Base-by-base conservation (phyloP, 64 coral and sea anemone species). In the Dendronephthya gigantea region DNA sequence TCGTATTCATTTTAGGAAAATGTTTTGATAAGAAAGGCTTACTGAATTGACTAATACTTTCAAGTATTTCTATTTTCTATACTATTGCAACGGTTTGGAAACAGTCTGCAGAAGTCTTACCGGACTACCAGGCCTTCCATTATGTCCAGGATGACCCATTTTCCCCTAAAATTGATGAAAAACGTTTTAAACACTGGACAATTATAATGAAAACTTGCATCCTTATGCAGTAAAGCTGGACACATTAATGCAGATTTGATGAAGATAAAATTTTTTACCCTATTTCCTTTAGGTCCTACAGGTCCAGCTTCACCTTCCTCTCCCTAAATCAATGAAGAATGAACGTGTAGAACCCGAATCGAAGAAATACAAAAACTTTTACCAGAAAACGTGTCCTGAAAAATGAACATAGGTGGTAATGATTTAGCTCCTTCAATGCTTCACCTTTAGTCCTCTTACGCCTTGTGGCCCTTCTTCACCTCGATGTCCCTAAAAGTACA, bases 131-230 rank as follows among this genome's bases (percentile, higher is more conserved):
- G 90, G 90, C 48, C 55, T 25, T 49, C 90, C 90, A 17, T 86
- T 86, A 38, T 76, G 88, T 6, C 93, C 93, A 43, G 90, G 93
- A 19, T 38, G 88, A 31, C 93, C 93, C 52, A 81, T 49, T 96
- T 86, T 90, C 66, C 93, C 93, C 93, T 96, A 8, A 15, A 69
- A 49, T 52, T 49, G 16, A 84, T 35, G 35, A 88, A 45, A 68
- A 2, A 70, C 55, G 7, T 7, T 7, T n/a, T 62, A 62, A 62
- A 23, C 55, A 62, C 25, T 27, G 25, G 55, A 27, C 7, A n/a
- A 1, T 62, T 62, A 62, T 62, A 19, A 62, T 22, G 7, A 17
- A 0, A 19, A 13, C 6, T 22, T 15, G 4, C 13, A 58, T 58
- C 23, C 23, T n/a, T 22, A n/a, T 58, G n/a, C n/a, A n/a, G n/a